Evolutionary conservation across 2,888 invertebrate species (phyloP).

Genomic region (Xestia c-nigrum): DNA sequence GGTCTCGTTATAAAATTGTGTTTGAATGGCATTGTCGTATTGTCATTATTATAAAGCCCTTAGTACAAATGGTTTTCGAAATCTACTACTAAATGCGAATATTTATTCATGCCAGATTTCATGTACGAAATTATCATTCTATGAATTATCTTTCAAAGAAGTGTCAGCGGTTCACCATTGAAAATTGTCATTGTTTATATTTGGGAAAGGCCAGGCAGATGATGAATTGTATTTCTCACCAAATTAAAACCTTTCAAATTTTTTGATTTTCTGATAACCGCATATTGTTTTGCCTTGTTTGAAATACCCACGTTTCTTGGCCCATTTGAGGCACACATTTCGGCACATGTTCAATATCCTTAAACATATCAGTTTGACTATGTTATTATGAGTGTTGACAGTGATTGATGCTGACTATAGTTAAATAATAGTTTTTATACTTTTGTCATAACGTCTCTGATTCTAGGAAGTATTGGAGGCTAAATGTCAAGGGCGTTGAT

Average conservation of each 20-base stretch:
- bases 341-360: constrained; percentile 34
- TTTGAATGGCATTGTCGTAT: no score
- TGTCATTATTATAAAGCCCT: no score
- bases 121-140: no score
- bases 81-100: no score
- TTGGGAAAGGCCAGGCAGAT: no score
- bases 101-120: no score
- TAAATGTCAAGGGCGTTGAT: constrained; percentile 74
- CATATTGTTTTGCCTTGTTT: not conserved
- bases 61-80: no score
- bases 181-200: no score
- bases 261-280: not conserved
- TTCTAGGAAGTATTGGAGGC: constrained; percentile 72
- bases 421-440: constrained; percentile 62
- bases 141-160: no score
- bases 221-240: not conserved
- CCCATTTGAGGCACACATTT: constrained; percentile 1
- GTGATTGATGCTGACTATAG: constrained; percentile 68
- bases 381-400: constrained; percentile 60
- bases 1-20: no score
- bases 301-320: not conserved
- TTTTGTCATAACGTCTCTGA: constrained; percentile 60
- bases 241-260: no score
- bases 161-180: no score
- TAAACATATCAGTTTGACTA: constrained; percentile 33